Percentiles rank a stretch among this genome's conserved stretches.
phyloP scores from a whole-genome alignment of 2,797 vertebrate species.

The Coendou prehensilis region DNA sequence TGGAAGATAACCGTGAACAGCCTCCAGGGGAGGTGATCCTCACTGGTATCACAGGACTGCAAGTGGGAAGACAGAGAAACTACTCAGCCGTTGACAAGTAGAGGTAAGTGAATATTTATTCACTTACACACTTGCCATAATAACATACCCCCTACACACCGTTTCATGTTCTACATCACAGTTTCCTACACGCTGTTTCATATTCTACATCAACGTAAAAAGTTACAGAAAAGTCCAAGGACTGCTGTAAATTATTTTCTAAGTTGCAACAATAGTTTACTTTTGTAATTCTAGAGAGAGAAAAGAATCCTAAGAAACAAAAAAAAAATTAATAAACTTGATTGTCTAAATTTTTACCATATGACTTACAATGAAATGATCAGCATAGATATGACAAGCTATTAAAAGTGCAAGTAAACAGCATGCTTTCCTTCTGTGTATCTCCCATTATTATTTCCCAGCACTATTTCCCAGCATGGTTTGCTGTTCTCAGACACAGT shows the following conservation, averaged over 20 bases:
- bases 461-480: background rate
- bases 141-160: background rate
- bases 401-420: background rate
- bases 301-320: constrained; percentile 21
- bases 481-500: background rate
- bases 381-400: background rate
- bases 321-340: background rate
- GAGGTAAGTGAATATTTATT: constrained; percentile 40
- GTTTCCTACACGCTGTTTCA: background rate
- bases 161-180: background rate
- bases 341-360: constrained; percentile 44
- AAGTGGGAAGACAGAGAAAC: constrained; percentile 29
- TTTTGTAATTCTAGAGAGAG: constrained; percentile 45
- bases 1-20: constrained; percentile 29
- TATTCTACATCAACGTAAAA: background rate
- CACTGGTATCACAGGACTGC: background rate
- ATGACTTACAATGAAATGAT: background rate
- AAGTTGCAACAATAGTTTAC: constrained; percentile 24
- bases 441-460: background rate
- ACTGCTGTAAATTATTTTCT: constrained; percentile 45
- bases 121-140: background rate
- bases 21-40: background rate
- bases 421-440: background rate
- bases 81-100: constrained; percentile 33
- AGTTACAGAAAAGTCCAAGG: background rate